Base-by-base conservation (phyloP, 35 echinoderm and acorn worm species). In the Patiria miniata region DNA sequence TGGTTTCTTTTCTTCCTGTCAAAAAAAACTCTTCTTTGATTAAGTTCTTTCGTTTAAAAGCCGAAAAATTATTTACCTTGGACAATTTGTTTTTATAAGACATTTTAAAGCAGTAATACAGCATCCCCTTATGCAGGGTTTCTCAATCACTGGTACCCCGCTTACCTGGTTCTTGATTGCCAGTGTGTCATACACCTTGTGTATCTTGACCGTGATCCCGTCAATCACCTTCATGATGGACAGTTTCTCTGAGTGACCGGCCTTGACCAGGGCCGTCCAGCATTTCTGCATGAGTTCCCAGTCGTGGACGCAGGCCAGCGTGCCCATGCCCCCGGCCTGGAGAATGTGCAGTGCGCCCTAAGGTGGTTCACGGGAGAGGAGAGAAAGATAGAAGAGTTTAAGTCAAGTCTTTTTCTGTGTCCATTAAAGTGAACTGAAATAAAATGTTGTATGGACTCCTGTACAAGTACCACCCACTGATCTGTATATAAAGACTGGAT, bases 231-330 rank as follows among this genome's bases (percentile, higher is more conserved):
- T 94, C 61, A 86, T 98, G 81, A 98, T 94, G 37, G 95, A 98
- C 21, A 79, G 95, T 55, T 98, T 98, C 89, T 98, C 95, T 19
- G 95, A 98, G 79, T 98, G 95, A 59, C 95, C 95, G 51, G 95
- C 92, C 68, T 94, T 77, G 16, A 98, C 92, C 36, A 98, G 53
- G 18, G 89, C 92, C 51, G 88, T 73, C 95, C 95, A 98, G 54
- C 85, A 86, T n/a, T 89, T 51, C 38, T 88, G 69, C 23, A 98
- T 22, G 30, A 94, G 58, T 37, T 85, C 40, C 92, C 92, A 98
- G 52, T 88, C 84, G 1, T 58, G 81, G 1, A 83, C 39, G 55
- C 81, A 89, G 1, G 89, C 85, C 50, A 89, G 50, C 6, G 83
- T 81, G 19, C 77, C 39, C 30, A 86, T 42, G 39, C 86, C 68